Conservation (phyloP, 2,797 vertebrate genomes). For the Chrysocyon brachyurus region DNA sequence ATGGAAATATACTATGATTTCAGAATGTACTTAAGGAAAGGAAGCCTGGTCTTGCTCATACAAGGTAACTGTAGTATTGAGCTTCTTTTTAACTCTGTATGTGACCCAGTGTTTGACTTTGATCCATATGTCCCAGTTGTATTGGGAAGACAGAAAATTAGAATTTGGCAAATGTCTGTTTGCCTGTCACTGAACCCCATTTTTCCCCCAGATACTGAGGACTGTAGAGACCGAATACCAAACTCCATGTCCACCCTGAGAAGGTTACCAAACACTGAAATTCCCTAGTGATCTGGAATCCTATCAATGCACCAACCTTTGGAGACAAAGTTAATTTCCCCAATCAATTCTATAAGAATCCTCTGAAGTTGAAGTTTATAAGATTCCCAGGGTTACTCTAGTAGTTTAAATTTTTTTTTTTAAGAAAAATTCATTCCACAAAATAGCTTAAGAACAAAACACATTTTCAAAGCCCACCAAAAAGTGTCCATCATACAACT, state of each 20-base stretch:
- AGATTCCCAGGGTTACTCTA: background rate
- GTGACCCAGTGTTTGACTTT: background rate
- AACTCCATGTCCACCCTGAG: background rate
- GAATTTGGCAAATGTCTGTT: background rate
- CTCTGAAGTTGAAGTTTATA: background rate
- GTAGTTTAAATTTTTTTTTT: background rate
- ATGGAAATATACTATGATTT: background rate
- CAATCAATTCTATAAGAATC: background rate
- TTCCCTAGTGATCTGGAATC: background rate
- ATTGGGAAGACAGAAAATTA: background rate
- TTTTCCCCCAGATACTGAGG: background rate
- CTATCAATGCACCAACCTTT: background rate
- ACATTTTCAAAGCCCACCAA: background rate
- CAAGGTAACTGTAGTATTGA: background rate
- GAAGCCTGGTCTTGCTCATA: background rate
- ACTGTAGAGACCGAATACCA: background rate
- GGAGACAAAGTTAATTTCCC: background rate
- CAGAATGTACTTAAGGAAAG: background rate
- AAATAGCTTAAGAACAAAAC: background rate
- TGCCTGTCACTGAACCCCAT: background rate
- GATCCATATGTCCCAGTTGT: background rate
- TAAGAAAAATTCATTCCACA: background rate
- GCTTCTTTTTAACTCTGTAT: background rate
- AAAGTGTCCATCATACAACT: too few relatives aligned
- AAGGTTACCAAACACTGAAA: background rate